Evolutionary conservation across 2,888 invertebrate genomes (phyloP).

Genomic region (Drosophila nr. fundita): DNA sequence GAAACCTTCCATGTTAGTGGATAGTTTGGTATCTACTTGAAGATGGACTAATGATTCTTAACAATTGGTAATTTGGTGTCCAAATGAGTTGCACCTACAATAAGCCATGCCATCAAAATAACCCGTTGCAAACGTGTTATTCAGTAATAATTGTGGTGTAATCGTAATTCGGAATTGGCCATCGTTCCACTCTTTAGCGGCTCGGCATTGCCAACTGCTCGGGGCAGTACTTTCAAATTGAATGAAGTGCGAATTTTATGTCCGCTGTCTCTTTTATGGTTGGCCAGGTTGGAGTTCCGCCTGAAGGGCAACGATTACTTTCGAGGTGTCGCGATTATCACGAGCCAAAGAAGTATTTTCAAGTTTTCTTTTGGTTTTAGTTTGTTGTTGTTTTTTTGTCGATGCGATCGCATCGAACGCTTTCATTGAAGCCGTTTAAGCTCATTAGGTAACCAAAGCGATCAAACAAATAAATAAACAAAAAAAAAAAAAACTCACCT

Average conservation of each 20-base stretch:
- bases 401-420: conserved; percentile 42
- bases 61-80: not conserved
- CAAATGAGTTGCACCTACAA: not conserved
- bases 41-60: not conserved
- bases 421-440: conserved; percentile 42
- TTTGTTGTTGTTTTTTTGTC: not conserved
- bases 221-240: conserved; percentile 27
- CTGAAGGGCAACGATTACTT: conserved; percentile 23
- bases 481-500: conserved; percentile 59
- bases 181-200: not conserved
- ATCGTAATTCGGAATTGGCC: conserved; percentile 22
- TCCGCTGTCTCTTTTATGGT: conserved; percentile 30
- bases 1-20: not conserved
- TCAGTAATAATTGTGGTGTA: not conserved
- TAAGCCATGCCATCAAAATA: not conserved
- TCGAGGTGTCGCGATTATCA: conserved; percentile 25
- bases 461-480: not conserved
- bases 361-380: conserved; percentile 10
- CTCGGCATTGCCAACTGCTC: not conserved
- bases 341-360: conserved; percentile 32
- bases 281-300: conserved; percentile 10
- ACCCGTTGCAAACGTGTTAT: not conserved
- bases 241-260: conserved; percentile 64
- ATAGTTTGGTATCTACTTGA: not conserved
- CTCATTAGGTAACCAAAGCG: conserved; percentile 59